Evolutionary conservation across 2,888 invertebrate genomes (phyloP), one percentile per base, ranked within the genome.

Genomic region (Andrena praecox): DNA sequence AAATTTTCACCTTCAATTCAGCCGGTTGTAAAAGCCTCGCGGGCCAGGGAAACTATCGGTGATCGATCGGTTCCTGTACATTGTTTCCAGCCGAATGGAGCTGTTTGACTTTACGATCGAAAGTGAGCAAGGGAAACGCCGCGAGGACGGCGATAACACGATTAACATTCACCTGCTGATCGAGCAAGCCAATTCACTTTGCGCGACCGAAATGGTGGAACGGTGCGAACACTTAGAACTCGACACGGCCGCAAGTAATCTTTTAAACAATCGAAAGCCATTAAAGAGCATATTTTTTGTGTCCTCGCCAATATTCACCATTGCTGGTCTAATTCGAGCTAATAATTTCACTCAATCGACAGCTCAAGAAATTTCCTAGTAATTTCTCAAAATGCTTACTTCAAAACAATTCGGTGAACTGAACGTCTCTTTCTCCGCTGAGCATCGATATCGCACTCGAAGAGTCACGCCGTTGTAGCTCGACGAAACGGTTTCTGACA

Each of bases 41-140:
- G 4, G 33, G 4, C 5, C 42, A 42, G 42, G 42, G 2, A 33
- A 33, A 16, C 5, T 8, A 29, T 54, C 24, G 50, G 7, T 7
- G 56, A 73, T 69, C 75, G 50, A 64, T 71, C 62, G 60, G 33
- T 69, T 69, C 48, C 4, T n/a, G 20, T 3, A 67, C 27, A 70
- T 71, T 12, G 48, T 74, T 75, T 82, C 71, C 68, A 31, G 12
- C 42, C 75, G 63, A 70, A 31, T 1, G n/a, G 31, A 54, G 35
- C 8, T 33, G 59, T 72, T 62, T 33, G 20, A 48, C 52, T 83
- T 88, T 80, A 82, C 62, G 72, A 70, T 77, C 66, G 77, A 86
- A 88, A 88, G 86, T 69, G 74, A 74, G 80, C 63, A 63, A 71
- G 42, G 60, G 33, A 77, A 78, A 85, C 70, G 71, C 59, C 24